Evolutionary conservation across 1,140 invertebrate genomes (phyloP).

Genomic region (Trachymyrmex septentrionalis): DNA sequence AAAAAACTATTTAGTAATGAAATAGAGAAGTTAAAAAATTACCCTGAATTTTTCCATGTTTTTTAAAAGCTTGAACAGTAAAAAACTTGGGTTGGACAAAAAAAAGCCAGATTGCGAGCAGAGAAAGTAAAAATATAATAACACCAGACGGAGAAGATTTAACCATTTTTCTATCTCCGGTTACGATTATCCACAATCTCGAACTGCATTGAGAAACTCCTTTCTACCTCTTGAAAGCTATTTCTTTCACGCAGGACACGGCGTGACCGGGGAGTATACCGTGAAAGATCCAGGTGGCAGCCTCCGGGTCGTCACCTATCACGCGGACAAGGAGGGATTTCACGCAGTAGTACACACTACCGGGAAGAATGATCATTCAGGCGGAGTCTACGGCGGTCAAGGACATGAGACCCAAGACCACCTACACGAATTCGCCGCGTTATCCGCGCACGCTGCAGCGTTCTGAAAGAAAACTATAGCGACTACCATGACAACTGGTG

Average conservation of each 20-base stretch:
- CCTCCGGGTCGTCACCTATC: constrained; percentile 82
- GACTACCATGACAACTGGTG: background rate
- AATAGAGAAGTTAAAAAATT: too few relatives aligned
- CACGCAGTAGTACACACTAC: constrained; percentile 90
- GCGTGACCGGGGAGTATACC: constrained; percentile 90
- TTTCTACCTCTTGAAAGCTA: background rate
- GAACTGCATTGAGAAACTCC: background rate
- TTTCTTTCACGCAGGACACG: constrained; percentile 76
- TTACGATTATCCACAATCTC: background rate
- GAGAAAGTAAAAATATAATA: too few relatives aligned
- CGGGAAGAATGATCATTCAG: constrained; percentile 86
- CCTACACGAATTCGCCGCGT: constrained; percentile 45
- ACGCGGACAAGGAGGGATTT: constrained; percentile 83
- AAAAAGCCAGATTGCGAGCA: too few relatives aligned
- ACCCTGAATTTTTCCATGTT: too few relatives aligned
- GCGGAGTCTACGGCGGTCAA: constrained; percentile 71
- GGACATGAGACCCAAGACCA: constrained; percentile 61
- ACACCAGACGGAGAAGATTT: too few relatives aligned
- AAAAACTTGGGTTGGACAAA: too few relatives aligned
- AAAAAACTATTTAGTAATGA: too few relatives aligned
- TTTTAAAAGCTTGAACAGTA: too few relatives aligned
- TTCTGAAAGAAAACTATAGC: constrained; percentile 30
- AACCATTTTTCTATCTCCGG: background rate
- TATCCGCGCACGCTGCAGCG: constrained; percentile 8
- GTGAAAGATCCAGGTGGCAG: constrained; percentile 87